phyloP scores from a whole-genome alignment of 2,888 invertebrate genomes.

The Oscheius sp. region DNA sequence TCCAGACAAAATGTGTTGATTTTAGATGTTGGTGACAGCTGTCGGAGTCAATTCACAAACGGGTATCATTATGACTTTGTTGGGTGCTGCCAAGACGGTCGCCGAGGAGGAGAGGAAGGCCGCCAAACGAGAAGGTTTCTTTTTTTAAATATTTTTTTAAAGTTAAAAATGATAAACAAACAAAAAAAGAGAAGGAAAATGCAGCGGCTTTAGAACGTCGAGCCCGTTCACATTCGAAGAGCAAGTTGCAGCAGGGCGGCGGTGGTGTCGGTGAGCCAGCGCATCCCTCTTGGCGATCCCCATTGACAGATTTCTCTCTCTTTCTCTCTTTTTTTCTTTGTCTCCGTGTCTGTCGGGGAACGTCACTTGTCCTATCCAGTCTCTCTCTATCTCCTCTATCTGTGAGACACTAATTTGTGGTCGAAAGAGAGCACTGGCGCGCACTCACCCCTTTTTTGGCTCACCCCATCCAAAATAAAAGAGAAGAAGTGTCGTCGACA shows the following conservation, averaged over 20 bases:
- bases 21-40: conserved; percentile 69
- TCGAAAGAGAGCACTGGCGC: neutral
- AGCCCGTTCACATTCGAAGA: conserved; percentile 30
- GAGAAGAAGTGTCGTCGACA: neutral
- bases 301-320: neutral
- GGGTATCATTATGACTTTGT: conserved; percentile 73
- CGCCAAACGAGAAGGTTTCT: conserved; percentile 67
- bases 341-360: neutral
- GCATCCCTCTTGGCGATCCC: conserved; percentile 17
- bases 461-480: neutral
- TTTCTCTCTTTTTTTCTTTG: neutral
- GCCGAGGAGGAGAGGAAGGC: conserved; percentile 70
- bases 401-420: conserved; percentile 18
- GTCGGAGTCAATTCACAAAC: conserved; percentile 72
- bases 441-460: conserved; percentile 11
- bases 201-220: conserved; percentile 35
- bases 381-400: conserved; percentile 18
- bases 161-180: neutral
- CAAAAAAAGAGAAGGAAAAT: neutral
- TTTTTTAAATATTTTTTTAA: neutral
- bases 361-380: neutral
- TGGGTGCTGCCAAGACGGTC: conserved; percentile 71
- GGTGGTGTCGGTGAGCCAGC: conserved; percentile 36
- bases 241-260: conserved; percentile 24
- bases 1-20: neutral